Percentiles rank a stretch among this genome's conserved stretches.
These are phyloP conservation scores for Eristalis intricaria DNA, from an alignment of 2,888 invertebrate genomes.

Conservation along the genomic window DNA sequence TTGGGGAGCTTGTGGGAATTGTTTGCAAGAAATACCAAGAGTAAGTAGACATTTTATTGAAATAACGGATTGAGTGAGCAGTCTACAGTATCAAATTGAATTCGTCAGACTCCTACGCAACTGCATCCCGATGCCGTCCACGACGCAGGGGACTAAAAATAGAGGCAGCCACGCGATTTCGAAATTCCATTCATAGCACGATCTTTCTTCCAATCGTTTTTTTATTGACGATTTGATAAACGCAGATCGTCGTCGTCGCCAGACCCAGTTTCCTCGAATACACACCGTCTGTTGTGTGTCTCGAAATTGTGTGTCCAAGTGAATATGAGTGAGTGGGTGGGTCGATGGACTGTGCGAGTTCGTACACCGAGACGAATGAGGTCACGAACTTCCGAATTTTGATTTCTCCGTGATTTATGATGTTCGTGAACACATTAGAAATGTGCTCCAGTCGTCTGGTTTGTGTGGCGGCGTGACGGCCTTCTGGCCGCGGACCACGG, in stretches of 20 bases:
- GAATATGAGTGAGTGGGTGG: too few species aligned
- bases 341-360: too few species aligned
- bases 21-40: conserved; percentile 88
- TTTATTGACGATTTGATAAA: not conserved
- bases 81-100: not conserved
- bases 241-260: not conserved
- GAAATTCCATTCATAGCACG: not conserved
- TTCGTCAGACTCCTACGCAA: not conserved
- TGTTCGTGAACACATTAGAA: too few species aligned
- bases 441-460: too few species aligned
- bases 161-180: not conserved
- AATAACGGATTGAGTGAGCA: too few species aligned
- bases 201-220: not conserved
- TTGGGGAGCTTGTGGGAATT: conserved; percentile 93
- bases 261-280: not conserved
- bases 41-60: conserved; percentile 83
- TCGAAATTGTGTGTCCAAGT: too few species aligned
- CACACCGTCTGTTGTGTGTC: not conserved
- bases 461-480: too few species aligned
- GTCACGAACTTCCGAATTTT: too few species aligned
- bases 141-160: not conserved
- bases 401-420: too few species aligned
- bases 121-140: not conserved
- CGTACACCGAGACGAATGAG: too few species aligned
- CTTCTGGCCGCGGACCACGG: too few species aligned